A percentile compares a stretch with the other conserved stretches of the same genome.
These are phyloP conservation scores for Drosophila percnosoma DNA, from an alignment of 2,888 invertebrate species.

Conservation along the genomic window DNA sequence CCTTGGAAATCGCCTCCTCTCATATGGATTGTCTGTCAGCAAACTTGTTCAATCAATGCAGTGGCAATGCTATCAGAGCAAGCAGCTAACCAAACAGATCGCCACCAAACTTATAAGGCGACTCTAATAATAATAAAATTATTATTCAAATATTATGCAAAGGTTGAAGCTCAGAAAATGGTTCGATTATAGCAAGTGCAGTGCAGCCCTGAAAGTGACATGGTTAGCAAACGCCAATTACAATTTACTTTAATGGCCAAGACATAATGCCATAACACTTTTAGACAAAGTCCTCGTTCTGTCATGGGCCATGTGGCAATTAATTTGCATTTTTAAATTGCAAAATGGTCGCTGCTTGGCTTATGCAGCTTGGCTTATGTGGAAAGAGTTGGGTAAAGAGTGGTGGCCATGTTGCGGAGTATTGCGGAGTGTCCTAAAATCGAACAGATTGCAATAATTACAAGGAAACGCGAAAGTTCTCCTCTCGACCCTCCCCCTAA, in stretches of 20 bases:
- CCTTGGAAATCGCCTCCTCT: not conserved
- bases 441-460: constrained; percentile 81
- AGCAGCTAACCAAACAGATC: not conserved
- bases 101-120: not conserved
- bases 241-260: constrained; percentile 77
- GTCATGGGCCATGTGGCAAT: constrained; percentile 78
- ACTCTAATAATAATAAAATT: not conserved
- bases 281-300: constrained; percentile 45
- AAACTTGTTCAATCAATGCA: not conserved
- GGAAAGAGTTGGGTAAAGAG: not conserved
- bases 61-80: not conserved
- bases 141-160: not conserved
- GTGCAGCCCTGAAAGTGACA: constrained; percentile 26
- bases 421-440: constrained; percentile 65
- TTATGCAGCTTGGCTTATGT: constrained; percentile 6
- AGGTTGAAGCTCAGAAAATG: constrained; percentile 3
- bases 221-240: constrained; percentile 65
- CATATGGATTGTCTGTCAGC: not conserved
- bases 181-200: not conserved
- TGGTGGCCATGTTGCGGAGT: not conserved
- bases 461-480: constrained; percentile 49
- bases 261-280: constrained; percentile 63
- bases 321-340: constrained; percentile 84
- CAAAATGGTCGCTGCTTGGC: constrained; percentile 57
- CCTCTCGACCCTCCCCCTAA: not conserved